A percentile compares a stretch with the other conserved stretches of the same genome.
These are phyloP conservation scores for Orthosia gracilis DNA, from an alignment of 2,888 invertebrate species.

Conservation along the genomic window DNA sequence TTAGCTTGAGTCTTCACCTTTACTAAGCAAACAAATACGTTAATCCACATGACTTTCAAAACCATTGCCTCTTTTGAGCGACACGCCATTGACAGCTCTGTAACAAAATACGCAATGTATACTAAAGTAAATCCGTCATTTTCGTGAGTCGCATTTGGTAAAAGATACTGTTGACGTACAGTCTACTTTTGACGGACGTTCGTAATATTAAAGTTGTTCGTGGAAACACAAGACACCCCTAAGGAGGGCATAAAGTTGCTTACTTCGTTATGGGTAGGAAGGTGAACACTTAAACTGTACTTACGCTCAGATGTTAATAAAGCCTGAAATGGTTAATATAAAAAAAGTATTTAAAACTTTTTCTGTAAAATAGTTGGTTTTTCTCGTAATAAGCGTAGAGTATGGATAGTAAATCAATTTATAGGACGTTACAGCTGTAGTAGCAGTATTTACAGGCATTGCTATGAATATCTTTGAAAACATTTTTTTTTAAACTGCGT, in stretches of 20 bases:
- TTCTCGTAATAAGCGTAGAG: not conserved
- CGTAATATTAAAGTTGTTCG: slow-evolving; percentile 62
- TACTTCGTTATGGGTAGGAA: slow-evolving; percentile 42
- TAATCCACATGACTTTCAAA: not conserved
- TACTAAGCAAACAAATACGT: slow-evolving; percentile 9
- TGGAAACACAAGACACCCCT: slow-evolving; percentile 45
- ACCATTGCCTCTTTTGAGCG: slow-evolving; percentile 20
- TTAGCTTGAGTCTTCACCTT: slow-evolving; percentile 42
- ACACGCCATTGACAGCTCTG: accelerated
- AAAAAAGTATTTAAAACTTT: slow-evolving; percentile 21
- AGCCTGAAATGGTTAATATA: slow-evolving; percentile 15
- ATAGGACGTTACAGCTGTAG: no score
- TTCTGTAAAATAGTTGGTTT: slow-evolving; percentile 9
- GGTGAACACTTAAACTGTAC: slow-evolving; percentile 45
- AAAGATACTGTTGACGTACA: slow-evolving; percentile 44
- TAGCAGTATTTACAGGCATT: no score
- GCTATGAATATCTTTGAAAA: no score
- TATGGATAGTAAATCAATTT: not conserved
- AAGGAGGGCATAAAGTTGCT: slow-evolving; percentile 54
- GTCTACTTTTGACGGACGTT: slow-evolving; percentile 58
- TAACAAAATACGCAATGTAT: slow-evolving; percentile 17
- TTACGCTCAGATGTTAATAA: slow-evolving; percentile 33
- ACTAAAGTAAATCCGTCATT: not conserved
- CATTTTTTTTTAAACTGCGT: not conserved
- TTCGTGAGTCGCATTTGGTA: slow-evolving; percentile 21